phyloP scores from a whole-genome alignment of 2,113 vertebrate species.

The Melanerpes formicivorus region DNA sequence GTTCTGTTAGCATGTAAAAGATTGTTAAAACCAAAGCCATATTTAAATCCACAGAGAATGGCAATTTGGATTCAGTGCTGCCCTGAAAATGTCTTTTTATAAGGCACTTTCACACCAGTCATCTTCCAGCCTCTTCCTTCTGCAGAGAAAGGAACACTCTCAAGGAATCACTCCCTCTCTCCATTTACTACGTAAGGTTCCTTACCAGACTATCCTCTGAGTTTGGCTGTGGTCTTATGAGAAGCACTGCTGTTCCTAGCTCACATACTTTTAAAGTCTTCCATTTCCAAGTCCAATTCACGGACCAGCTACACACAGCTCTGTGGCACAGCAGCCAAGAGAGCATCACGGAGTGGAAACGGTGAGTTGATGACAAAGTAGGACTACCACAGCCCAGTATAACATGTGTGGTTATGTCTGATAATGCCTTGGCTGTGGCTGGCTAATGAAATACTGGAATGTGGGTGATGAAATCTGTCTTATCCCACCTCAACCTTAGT shows the following conservation, averaged over 20 bases:
- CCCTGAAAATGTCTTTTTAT: neutral
- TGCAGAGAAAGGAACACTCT: neutral
- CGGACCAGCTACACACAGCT: conserved; percentile 1
- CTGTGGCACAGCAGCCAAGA: neutral
- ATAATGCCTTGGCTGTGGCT: neutral
- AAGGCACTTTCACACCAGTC: neutral
- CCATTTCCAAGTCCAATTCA: neutral
- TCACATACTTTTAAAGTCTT: neutral
- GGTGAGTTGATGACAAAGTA: neutral
- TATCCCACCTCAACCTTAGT: neutral
- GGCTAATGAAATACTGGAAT: neutral
- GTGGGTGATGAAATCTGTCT: neutral
- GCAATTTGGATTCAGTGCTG: neutral
- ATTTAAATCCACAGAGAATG: neutral
- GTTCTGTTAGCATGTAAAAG: neutral
- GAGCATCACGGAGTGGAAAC: neutral
- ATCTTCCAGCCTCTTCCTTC: neutral
- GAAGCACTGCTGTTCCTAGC: neutral
- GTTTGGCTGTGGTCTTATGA: neutral
- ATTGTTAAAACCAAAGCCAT: neutral
- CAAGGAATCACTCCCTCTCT: neutral
- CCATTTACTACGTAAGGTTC: neutral
- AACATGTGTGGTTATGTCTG: neutral
- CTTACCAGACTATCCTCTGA: neutral
- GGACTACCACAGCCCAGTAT: neutral